phyloP scores from a whole-genome alignment of 1,140 invertebrate species.

The Zaprionus kolodkinae region DNA sequence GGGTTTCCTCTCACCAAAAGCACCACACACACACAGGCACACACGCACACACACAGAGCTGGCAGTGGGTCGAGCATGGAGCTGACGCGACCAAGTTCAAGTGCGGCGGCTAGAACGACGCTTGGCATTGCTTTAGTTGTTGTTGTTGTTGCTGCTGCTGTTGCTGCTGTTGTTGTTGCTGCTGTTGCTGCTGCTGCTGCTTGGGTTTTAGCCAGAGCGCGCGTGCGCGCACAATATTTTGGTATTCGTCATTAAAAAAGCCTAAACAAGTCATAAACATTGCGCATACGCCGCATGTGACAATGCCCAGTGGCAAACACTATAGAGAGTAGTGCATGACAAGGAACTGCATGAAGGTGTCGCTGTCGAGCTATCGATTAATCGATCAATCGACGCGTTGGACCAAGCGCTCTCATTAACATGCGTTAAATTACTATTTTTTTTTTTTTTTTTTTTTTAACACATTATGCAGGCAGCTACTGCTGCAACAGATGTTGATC shows the following conservation, averaged over 20 bases:
- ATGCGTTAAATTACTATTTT: conserved; percentile 53
- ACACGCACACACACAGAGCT: conserved; percentile 10
- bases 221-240: conserved; percentile 65
- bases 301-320: not conserved
- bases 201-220: conserved; percentile 69
- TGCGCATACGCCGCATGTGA: conserved; percentile 48
- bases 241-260: conserved; percentile 68
- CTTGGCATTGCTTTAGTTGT: conserved; percentile 58
- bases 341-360: conserved; percentile 32
- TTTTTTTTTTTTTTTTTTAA: conserved; percentile 11
- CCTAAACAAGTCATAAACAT: conserved; percentile 58
- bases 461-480: conserved; percentile 53
- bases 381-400: conserved; percentile 17
- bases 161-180: conserved; percentile 30
- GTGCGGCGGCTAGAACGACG: conserved; percentile 74
- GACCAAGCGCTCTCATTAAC: conserved; percentile 55
- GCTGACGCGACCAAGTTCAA: conserved; percentile 75
- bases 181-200: conserved; percentile 6
- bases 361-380: conserved; percentile 5
- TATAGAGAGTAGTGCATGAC: not conserved
- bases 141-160: conserved; percentile 39
- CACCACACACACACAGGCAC: not conserved
- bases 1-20: conserved; percentile 75
- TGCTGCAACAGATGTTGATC: conserved; percentile 2
- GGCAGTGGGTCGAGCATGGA: conserved; percentile 71